These are phyloP conservation scores for Cordylochernes scorpioides DNA, from an alignment of 2,888 invertebrate genomes.

Conservation along the genomic window DNA sequence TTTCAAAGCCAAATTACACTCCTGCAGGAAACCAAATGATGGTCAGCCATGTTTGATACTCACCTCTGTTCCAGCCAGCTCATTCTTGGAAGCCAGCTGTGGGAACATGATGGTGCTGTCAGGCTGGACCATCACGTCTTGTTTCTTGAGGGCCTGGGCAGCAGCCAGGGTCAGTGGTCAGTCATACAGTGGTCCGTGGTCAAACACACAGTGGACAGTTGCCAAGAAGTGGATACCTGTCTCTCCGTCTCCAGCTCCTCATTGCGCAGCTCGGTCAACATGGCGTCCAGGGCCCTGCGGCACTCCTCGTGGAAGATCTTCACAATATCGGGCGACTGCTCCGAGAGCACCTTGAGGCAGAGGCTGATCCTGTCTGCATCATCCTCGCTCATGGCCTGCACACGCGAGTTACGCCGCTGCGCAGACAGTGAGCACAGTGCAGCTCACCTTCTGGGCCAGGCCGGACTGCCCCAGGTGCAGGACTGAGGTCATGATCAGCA, in stretches of 20 bases:
- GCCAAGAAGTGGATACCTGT: constrained; percentile 1
- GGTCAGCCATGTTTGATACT: constrained; percentile 21
- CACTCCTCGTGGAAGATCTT: constrained; percentile 44
- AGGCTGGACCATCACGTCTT: constrained; percentile 40
- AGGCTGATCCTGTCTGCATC: constrained; percentile 60
- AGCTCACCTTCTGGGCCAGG: constrained; percentile 19
- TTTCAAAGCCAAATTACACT: not conserved
- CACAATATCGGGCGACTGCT: constrained; percentile 35
- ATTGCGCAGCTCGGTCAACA: constrained; percentile 50
- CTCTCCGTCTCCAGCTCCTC: constrained; percentile 31
- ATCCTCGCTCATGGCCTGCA: constrained; percentile 66
- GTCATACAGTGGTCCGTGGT: too few species aligned
- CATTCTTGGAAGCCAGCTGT: constrained; percentile 35
- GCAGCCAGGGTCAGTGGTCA: too few species aligned
- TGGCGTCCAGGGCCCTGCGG: constrained; percentile 46
- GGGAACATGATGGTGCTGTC: constrained; percentile 61
- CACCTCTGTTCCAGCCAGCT: constrained; percentile 32
- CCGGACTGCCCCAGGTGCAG: constrained; percentile 55
- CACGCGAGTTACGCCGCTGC: not conserved
- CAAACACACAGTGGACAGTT: too few species aligned
- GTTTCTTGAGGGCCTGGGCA: constrained; percentile 36
- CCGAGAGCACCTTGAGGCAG: constrained; percentile 32
- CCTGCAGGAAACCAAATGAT: not conserved
- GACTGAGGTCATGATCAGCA: constrained; percentile 63
- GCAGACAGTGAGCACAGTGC: not conserved